These are phyloP conservation scores for Phalanger gymnotis DNA, from an alignment of 2,797 vertebrate species.

Conservation along the genomic window DNA sequence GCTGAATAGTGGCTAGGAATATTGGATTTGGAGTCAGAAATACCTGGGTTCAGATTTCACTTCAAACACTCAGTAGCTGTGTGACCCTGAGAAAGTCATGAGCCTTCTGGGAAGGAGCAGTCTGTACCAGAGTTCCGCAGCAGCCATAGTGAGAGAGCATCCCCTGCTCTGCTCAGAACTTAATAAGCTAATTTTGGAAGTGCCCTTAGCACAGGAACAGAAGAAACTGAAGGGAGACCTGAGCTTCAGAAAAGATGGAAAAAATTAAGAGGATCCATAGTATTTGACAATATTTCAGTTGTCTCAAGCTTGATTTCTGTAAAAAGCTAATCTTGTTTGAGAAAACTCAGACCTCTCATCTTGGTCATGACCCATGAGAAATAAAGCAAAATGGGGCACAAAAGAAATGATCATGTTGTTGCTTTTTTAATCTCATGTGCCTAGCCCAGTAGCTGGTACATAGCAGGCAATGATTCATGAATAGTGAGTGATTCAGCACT, in stretches of 20 bases:
- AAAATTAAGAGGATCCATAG: background rate
- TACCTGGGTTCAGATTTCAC: background rate
- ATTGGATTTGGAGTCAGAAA: background rate
- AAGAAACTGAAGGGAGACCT: background rate
- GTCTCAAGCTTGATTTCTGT: too few species aligned
- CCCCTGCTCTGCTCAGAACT: background rate
- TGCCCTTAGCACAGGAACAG: background rate
- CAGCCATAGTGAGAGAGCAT: background rate
- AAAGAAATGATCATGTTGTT: background rate
- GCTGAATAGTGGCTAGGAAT: background rate
- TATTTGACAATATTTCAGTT: too few species aligned
- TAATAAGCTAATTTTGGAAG: background rate
- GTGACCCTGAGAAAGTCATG: background rate
- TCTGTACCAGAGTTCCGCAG: background rate
- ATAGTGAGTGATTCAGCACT: background rate
- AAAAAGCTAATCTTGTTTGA: background rate
- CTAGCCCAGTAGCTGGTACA: background rate
- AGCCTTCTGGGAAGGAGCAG: background rate
- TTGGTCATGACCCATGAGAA: background rate
- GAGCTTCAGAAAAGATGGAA: background rate
- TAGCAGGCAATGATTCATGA: background rate
- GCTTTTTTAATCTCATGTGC: background rate
- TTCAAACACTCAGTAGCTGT: background rate
- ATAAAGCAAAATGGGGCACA: background rate
- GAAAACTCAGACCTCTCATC: background rate